Evolutionary conservation across 2,797 vertebrate genomes (phyloP).

Genomic region (Molossus alvarezi): DNA sequence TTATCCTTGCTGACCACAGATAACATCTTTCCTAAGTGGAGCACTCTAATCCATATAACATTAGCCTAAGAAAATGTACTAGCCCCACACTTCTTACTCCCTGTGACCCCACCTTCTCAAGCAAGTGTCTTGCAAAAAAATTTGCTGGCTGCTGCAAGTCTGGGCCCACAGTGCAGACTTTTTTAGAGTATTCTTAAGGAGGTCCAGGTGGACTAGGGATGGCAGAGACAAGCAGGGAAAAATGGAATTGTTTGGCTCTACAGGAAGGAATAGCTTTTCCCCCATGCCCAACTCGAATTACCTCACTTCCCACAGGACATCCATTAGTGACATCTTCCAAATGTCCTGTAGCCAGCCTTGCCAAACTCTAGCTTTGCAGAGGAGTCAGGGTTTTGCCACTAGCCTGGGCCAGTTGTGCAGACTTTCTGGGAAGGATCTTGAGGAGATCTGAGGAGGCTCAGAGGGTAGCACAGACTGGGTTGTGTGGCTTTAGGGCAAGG

Average conservation of each 20-base stretch:
- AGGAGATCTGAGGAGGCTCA: no score
- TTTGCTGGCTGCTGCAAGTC: background rate
- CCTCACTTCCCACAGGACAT: no score
- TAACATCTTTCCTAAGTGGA: background rate
- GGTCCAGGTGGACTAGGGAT: background rate
- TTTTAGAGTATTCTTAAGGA: background rate
- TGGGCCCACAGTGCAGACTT: background rate
- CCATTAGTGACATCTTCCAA: no score
- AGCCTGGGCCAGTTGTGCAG: no score
- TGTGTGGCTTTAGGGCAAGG: no score
- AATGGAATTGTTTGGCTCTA: background rate
- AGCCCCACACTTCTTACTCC: background rate
- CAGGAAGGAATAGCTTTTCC: background rate
- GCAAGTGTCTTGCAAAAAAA: background rate
- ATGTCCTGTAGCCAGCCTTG: no score
- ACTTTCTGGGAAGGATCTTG: no score
- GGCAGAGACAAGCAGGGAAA: background rate
- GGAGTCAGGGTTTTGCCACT: no score
- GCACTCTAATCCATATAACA: background rate
- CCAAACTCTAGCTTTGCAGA: no score
- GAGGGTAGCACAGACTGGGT: no score
- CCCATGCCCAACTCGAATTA: no score
- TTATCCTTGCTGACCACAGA: background rate
- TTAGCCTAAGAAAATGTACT: background rate
- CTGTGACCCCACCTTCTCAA: background rate